Evolutionary conservation across 1,140 invertebrate genomes (phyloP).

Genomic region (Aplysia californica): DNA sequence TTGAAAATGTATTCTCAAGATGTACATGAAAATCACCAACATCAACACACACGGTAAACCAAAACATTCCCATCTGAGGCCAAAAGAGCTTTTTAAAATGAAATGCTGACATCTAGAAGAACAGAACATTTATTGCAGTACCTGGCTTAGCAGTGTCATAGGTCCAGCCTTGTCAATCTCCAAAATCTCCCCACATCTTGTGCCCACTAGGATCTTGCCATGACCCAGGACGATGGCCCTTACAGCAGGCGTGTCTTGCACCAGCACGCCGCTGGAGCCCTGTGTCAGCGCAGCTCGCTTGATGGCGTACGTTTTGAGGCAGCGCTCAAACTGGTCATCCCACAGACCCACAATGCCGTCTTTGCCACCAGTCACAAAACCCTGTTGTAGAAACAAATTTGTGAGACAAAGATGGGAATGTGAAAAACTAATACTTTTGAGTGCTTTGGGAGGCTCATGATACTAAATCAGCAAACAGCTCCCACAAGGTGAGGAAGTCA

Average conservation of each 20-base stretch:
- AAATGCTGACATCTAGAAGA: no score
- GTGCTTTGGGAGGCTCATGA: no score
- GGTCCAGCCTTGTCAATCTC: conserved; percentile 66
- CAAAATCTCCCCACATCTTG: conserved; percentile 65
- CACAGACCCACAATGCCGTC: conserved; percentile 67
- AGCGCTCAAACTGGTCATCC: conserved; percentile 65
- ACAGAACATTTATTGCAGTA: no score
- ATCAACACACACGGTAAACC: no score
- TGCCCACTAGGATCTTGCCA: conserved; percentile 66
- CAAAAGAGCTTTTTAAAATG: no score
- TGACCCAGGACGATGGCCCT: conserved; percentile 66
- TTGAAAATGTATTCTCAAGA: no score
- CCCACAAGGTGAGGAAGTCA: no score
- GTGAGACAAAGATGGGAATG: neutral
- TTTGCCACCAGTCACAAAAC: conserved; percentile 69
- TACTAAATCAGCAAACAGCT: no score
- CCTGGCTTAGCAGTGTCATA: conserved; percentile 63
- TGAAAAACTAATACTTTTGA: no score
- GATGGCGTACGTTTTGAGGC: conserved; percentile 64
- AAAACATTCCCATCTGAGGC: no score
- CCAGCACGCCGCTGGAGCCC: conserved; percentile 53
- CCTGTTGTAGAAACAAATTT: conserved; percentile 42
- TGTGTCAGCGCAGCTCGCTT: conserved; percentile 54
- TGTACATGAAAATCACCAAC: no score
- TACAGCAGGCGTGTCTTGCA: conserved; percentile 59